Conservation (phyloP, 2,797 vertebrate genomes). For the Hypotaenidia okinawae region DNA sequence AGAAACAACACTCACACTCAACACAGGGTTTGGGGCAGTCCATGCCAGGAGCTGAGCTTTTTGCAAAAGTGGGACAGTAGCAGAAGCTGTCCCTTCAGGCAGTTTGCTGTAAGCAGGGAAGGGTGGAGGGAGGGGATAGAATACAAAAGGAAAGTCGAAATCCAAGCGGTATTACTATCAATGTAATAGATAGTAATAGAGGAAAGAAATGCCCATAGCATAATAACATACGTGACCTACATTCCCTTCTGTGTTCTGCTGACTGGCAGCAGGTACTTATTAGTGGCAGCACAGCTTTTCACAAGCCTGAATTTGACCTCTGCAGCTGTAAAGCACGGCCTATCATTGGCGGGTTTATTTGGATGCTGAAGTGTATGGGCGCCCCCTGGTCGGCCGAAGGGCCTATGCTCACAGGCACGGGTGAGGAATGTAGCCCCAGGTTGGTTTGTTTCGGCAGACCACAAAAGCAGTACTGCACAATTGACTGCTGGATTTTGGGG, state of each 20-base stretch:
- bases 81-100: not conserved
- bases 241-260: not conserved
- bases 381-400: not conserved
- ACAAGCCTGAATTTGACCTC: not conserved
- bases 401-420: not conserved
- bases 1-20: not conserved
- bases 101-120: not conserved
- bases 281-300: not conserved
- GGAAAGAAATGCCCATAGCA: not conserved
- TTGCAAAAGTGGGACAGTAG: not conserved
- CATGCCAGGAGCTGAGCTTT: not conserved
- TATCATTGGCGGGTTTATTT: not conserved
- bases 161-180: not conserved
- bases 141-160: not conserved
- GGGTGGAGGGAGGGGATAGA: not conserved
- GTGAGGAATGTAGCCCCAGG: not conserved
- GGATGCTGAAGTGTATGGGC: not conserved
- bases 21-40: not conserved
- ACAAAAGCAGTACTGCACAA: constrained; percentile 25
- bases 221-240: not conserved
- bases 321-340: not conserved
- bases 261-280: not conserved
- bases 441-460: constrained; percentile 36
- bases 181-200: not conserved
- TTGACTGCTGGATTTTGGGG: not conserved